A percentile compares a stretch with the other conserved stretches of the same genome.
Evolutionary conservation across 92 coral and sea anemone species (phyloP).

Genomic region (Galaxea fascicularis): DNA sequence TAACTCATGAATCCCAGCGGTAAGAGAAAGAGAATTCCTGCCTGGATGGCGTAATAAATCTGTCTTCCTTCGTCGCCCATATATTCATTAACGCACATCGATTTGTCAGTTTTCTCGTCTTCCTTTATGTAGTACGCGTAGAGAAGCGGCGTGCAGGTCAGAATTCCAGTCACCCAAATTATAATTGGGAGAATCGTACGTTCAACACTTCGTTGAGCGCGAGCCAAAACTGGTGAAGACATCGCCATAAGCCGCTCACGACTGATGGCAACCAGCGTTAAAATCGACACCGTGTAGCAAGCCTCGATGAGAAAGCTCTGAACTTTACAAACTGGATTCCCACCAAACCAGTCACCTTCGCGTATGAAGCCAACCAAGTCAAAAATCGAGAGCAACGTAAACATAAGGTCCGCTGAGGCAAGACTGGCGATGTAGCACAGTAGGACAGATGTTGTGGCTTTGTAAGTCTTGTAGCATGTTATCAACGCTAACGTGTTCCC

Average conservation of each 20-base stretch:
- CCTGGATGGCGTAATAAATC: slow-evolving; percentile 87
- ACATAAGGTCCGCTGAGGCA: slow-evolving; percentile 78
- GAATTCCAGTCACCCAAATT: slow-evolving; percentile 76
- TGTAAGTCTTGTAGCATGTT: slow-evolving; percentile 81
- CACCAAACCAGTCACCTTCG: slow-evolving; percentile 76
- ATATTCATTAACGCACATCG: slow-evolving; percentile 76
- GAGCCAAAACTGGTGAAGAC: slow-evolving; percentile 76
- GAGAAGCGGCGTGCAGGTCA: slow-evolving; percentile 74
- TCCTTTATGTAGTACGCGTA: slow-evolving; percentile 77
- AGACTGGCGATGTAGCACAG: slow-evolving; percentile 84
- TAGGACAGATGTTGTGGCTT: slow-evolving; percentile 64
- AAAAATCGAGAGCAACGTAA: slow-evolving; percentile 75
- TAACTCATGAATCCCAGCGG: slow-evolving; percentile 78
- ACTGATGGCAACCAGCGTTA: slow-evolving; percentile 84
- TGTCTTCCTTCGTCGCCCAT: slow-evolving; percentile 86
- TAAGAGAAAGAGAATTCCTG: slow-evolving; percentile 67
- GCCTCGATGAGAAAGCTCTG: slow-evolving; percentile 86
- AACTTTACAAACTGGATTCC: slow-evolving; percentile 66
- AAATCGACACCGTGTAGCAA: slow-evolving; percentile 80
- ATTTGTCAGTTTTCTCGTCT: slow-evolving; percentile 37
- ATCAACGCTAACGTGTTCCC: slow-evolving; percentile 82
- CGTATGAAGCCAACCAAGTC: slow-evolving; percentile 76
- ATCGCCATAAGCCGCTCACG: slow-evolving; percentile 79
- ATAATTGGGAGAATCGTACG: slow-evolving; percentile 45
- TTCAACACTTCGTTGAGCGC: slow-evolving; percentile 58